Base-by-base conservation (phyloP, 2,797 vertebrate genomes). In the Tiaroga cobitis region DNA sequence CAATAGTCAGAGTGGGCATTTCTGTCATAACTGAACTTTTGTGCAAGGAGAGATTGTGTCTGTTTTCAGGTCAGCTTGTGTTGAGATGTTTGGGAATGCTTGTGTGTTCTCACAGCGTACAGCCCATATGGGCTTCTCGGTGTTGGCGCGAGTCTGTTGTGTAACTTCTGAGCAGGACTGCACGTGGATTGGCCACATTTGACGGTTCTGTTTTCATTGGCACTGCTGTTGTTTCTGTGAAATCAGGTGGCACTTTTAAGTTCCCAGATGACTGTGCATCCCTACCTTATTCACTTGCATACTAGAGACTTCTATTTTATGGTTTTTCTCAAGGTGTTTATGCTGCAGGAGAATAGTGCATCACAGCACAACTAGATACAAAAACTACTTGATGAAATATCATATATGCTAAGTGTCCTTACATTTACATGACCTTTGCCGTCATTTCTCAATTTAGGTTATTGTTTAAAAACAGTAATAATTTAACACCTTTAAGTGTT, bases 251-350 rank as follows among this genome's bases (percentile, higher is more conserved):
- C 84, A 83, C 76, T 76, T 7, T 86, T 87, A 90, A 89, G 90
- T 94, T 89, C 93, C 90, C 43, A 46, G 91, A 88, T 92, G 91
- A 92, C 88, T 92, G 91, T 90, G 77, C 87, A 89, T 32, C 65
- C 8, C 73, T 72, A 76, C 67, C 68, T 46, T n/a, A 26, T 49
- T 67, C 41, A 63, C 51, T 79, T 32, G 37, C 32, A 19, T n/a
- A 46, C 34, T 46, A 76, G 46, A 75, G 4, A 73, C 21, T 29
- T 13, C 49, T 41, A 56, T 32, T 54, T 54, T 54, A 21, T 75
- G 29, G 0, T 6, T 24, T 49, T 54, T 54, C 8, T 74, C 26
- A 49, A 51, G 43, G 5, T 74, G 46, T 74, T 51, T 51, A 74
- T 32, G 7, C 46, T 13, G 19, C 10, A 54, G n/a, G n/a, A n/a